Evolutionary conservation across 2,888 invertebrate species (phyloP).

Genomic region (Dasypolia templi): DNA sequence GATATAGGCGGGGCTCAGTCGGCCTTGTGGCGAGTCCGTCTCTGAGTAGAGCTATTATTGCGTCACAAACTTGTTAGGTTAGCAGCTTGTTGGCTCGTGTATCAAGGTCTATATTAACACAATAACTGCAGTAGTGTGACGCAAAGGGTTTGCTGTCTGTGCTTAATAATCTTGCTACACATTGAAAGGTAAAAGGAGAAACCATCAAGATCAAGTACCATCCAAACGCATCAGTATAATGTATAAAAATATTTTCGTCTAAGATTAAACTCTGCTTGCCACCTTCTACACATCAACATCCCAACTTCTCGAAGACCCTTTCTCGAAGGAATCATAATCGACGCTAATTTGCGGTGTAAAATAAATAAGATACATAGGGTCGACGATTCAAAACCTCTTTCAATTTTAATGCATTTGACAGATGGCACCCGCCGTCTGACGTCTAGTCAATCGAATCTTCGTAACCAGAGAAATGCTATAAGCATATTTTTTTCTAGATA

Average conservation of each 20-base stretch:
- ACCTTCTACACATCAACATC: too few species aligned
- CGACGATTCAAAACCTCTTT: too few species aligned
- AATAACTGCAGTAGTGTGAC: neutral
- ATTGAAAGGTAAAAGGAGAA: neutral
- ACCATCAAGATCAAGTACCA: neutral
- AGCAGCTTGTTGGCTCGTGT: neutral
- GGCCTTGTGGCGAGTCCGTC: neutral
- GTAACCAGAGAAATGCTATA: too few species aligned
- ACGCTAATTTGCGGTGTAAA: too few species aligned
- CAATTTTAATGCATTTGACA: too few species aligned
- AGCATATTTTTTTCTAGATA: too few species aligned
- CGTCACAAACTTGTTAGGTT: constrained; percentile 28
- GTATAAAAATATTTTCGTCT: neutral
- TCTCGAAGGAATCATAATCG: too few species aligned
- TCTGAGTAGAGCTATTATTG: neutral
- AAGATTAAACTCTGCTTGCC: too few species aligned
- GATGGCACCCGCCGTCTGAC: too few species aligned
- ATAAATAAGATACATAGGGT: too few species aligned
- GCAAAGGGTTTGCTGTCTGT: neutral
- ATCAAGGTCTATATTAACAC: neutral
- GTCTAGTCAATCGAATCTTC: too few species aligned
- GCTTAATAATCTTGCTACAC: neutral
- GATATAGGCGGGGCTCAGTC: neutral
- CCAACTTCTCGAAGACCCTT: too few species aligned
- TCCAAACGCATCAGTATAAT: neutral